phyloP scores from a whole-genome alignment of 1,140 invertebrate genomes.

The Cyclina sinensis region DNA sequence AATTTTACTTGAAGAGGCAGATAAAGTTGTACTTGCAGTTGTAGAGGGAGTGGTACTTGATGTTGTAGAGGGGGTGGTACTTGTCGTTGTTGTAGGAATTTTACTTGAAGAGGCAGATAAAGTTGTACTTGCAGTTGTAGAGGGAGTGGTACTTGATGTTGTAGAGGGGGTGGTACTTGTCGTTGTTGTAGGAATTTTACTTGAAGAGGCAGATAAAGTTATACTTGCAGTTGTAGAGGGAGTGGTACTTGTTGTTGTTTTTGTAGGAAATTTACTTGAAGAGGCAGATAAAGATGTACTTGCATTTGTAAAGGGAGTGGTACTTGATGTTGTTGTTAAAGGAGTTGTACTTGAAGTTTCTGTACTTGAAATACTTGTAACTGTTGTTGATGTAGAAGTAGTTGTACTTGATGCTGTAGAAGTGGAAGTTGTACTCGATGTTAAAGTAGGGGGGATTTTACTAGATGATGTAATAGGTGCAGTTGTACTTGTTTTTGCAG shows the following conservation, averaged over 20 bases:
- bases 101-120: background rate
- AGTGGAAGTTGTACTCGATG: too few species aligned
- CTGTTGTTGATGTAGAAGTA: background rate
- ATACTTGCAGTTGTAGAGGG: background rate
- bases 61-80: background rate
- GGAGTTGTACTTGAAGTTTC: slow-evolving; percentile 19
- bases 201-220: background rate
- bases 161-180: too few species aligned
- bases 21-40: slow-evolving; percentile 6
- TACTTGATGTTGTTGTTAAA: background rate
- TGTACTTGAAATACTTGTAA: too few species aligned
- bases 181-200: background rate
- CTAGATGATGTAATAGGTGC: background rate
- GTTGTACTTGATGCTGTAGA: background rate
- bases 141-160: background rate
- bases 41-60: background rate
- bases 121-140: background rate
- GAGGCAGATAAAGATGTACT: background rate
- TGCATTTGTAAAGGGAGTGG: background rate
- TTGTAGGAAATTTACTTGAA: background rate
- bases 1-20: background rate
- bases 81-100: background rate
- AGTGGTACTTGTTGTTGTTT: background rate
- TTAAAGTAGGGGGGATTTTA: background rate
- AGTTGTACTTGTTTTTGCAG: slow-evolving; percentile 11